These are phyloP conservation scores for Protomyctophum bolini DNA, from an alignment of 2,113 vertebrate species.

Conservation along the genomic window DNA sequence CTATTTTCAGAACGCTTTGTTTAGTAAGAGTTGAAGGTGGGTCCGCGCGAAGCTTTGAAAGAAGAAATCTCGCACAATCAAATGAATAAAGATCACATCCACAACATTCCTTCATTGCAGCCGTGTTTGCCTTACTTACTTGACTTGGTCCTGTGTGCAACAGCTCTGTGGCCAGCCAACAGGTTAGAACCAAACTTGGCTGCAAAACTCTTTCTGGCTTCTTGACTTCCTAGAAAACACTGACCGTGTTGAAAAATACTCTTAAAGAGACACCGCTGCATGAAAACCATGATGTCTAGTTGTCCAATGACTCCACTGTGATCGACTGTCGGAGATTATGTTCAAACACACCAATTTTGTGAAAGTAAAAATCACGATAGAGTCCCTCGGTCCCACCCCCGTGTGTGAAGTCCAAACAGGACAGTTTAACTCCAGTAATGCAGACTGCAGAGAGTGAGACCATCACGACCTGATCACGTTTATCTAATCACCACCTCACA, in stretches of 20 bases:
- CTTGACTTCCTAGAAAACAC: slow-evolving; percentile 12
- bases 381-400: slow-evolving; percentile 21
- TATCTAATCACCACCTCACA: too few species aligned
- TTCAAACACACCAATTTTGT: not conserved
- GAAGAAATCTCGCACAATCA: too few species aligned
- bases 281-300: slow-evolving; percentile 25
- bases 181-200: not conserved
- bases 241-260: slow-evolving; percentile 17
- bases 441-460: not conserved
- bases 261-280: slow-evolving; percentile 39
- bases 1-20: too few species aligned
- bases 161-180: slow-evolving; percentile 15
- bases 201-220: not conserved
- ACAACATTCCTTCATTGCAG: too few species aligned
- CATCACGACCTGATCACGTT: not conserved
- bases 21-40: too few species aligned
- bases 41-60: too few species aligned
- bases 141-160: slow-evolving; percentile 33
- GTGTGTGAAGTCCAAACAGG: not conserved
- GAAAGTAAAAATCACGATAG: slow-evolving; percentile 46
- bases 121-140: slow-evolving; percentile 29
- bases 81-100: too few species aligned
- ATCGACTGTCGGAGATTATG: not conserved
- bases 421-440: slow-evolving; percentile 7
- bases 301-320: not conserved